phyloP scores from a whole-genome alignment of 2,888 invertebrate genomes.

The Phaonia tiefii region DNA sequence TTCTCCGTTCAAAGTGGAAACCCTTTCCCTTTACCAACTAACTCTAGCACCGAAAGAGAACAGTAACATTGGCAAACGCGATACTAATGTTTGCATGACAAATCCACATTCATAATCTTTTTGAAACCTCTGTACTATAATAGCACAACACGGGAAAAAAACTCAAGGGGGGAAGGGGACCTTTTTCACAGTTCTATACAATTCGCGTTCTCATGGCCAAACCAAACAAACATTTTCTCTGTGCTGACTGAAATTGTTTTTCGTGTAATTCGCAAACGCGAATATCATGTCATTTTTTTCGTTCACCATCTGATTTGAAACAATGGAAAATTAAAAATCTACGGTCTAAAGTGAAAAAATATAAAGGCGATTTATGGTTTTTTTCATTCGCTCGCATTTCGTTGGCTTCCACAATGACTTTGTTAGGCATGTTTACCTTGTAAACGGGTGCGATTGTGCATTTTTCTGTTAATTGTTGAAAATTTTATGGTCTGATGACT shows the following conservation, averaged over 20 bases:
- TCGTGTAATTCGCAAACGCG: constrained; percentile 67
- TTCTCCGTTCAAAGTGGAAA: neutral
- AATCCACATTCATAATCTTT: constrained; percentile 77
- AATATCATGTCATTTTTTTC: constrained; percentile 64
- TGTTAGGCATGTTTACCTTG: constrained; percentile 72
- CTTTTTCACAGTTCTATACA: constrained; percentile 45
- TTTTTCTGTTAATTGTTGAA: constrained; percentile 75
- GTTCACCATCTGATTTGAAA: constrained; percentile 24
- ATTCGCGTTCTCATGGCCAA: constrained; percentile 58
- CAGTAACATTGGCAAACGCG: constrained; percentile 28
- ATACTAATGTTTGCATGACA: constrained; percentile 79
- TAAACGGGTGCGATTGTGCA: constrained; percentile 72
- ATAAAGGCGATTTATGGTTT: constrained; percentile 16
- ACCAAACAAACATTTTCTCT: constrained; percentile 34
- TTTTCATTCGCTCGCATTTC: neutral
- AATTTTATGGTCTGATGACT: constrained; percentile 77
- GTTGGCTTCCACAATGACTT: constrained; percentile 60
- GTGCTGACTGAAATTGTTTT: constrained; percentile 64
- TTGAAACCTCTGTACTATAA: neutral
- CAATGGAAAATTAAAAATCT: constrained; percentile 46
- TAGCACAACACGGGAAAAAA: constrained; percentile 27
- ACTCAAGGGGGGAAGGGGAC: constrained; percentile 26
- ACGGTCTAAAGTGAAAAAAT: constrained; percentile 38
- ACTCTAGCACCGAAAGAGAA: neutral
- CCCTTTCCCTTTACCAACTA: constrained; percentile 23